Evolutionary conservation across 92 coral and sea anemone species (phyloP).

Genomic region (Galaxea fascicularis): DNA sequence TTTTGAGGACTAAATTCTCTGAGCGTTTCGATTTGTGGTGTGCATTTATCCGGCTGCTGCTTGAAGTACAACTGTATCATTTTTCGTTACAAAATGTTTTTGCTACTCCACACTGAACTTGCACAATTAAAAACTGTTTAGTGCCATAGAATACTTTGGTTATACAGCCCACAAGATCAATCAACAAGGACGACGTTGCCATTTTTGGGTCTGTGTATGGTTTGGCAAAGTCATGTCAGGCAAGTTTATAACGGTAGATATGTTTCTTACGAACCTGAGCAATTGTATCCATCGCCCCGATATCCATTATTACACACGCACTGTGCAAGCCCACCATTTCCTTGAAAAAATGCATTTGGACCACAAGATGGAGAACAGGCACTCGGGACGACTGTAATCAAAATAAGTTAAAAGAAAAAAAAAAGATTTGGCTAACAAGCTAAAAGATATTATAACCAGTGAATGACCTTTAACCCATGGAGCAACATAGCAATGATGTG

Average conservation of each 20-base stretch:
- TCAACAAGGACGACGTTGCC: no score
- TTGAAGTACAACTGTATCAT: no score
- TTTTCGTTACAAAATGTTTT: no score
- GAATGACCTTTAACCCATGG: not conserved
- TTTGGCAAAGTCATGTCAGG: not conserved
- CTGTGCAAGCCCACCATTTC: constrained; percentile 24
- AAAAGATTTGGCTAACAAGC: not conserved
- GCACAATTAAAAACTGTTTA: no score
- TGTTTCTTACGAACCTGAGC: constrained; percentile 57
- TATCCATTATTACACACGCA: constrained; percentile 67
- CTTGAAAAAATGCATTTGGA: constrained; percentile 53
- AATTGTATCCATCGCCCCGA: constrained; percentile 71
- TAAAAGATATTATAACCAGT: not conserved
- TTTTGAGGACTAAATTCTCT: no score
- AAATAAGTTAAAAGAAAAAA: not conserved
- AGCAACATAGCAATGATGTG: no score
- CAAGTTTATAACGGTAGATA: no score
- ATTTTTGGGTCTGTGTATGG: not conserved
- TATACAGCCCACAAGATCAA: no score
- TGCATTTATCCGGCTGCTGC: no score
- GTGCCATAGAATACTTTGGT: no score
- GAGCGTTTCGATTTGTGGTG: no score
- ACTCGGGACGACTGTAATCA: constrained; percentile 29
- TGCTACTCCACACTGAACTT: no score
- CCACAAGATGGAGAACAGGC: constrained; percentile 60